Base-by-base conservation (phyloP, 2,888 invertebrate species). In the Orthonevra nobilis region DNA sequence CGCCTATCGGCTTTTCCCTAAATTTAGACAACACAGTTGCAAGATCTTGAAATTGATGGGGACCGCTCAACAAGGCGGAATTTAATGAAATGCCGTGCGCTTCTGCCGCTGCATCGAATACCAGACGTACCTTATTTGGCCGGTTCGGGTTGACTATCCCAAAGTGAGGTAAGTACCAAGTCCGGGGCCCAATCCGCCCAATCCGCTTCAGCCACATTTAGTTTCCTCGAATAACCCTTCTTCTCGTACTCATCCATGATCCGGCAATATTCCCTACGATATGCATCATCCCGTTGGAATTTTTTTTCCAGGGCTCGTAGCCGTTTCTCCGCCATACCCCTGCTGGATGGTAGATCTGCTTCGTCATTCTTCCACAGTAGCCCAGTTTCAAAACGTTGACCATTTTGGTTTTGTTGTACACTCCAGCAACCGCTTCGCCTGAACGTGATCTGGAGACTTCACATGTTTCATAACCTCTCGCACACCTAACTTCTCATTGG, bases 141-240 rank as follows among this genome's bases (percentile, higher is more conserved):
- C 12, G 23, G 9, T 23, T 44, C 2, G 1, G 4, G 4, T 44
- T 23, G 3, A 23, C 2, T 3, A 26, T 26, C 7, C 10, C 23
- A n/a, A 44, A 44, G n/a, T 30, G 30, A 30, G 38, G 38, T 1
- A 23, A 12, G 6, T 40, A 40, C 20, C 40, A 40, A 20, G 3
- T 3, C 30, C 44, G 46, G 7, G 19, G 15, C 2, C 7, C n/a
- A n/a, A n/a, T n/a, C n/a, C n/a, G n/a, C n/a, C n/a, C n/a, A n/a
- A n/a, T n/a, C n/a, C n/a, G n/a, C n/a, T n/a, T n/a, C n/a, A n/a
- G n/a, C n/a, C n/a, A n/a, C n/a, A n/a, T n/a, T 50, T n/a, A 81
- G 54, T 38, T 73, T 69, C 10, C 81, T 61, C 0, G 82, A 73
- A 19, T 83, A 84, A 3, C 81, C 81, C 68, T 83, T 82, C 9